phyloP scores from a whole-genome alignment of 2,888 invertebrate genomes.

The Spicauda simplicius region DNA sequence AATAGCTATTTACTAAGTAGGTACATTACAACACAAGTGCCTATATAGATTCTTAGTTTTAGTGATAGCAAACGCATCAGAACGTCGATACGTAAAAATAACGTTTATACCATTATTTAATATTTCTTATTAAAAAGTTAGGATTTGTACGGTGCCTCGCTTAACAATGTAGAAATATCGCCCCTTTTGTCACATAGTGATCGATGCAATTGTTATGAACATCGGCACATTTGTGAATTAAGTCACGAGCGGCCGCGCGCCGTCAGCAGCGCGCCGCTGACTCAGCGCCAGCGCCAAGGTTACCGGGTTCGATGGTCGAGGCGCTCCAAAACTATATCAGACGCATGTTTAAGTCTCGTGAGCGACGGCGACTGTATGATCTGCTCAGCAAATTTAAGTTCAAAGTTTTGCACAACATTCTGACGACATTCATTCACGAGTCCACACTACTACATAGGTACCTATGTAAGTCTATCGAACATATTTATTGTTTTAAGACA shows the following conservation, averaged over 20 bases:
- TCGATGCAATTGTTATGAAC: conserved; percentile 2
- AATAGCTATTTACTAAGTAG: too few relatives aligned
- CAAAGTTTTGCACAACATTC: not conserved
- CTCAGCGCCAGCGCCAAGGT: not conserved
- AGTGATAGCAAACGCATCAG: too few relatives aligned
- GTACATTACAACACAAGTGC: too few relatives aligned
- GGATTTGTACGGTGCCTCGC: not conserved
- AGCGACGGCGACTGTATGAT: not conserved
- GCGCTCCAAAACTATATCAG: not conserved
- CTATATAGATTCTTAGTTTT: too few relatives aligned
- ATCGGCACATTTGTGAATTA: conserved; percentile 22
- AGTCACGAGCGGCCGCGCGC: conserved; percentile 14
- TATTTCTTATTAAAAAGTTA: too few relatives aligned
- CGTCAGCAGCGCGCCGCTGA: conserved; percentile 3
- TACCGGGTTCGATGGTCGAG: not conserved
- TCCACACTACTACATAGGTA: too few relatives aligned
- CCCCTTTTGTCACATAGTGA: not conserved
- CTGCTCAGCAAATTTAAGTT: not conserved
- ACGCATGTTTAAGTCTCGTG: not conserved
- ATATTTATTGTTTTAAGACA: too few relatives aligned
- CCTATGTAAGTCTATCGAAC: too few relatives aligned
- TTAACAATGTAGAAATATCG: not conserved
- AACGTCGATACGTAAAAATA: too few relatives aligned
- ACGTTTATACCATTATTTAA: too few relatives aligned
- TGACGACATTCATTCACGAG: not conserved